Evolutionary conservation across 2,888 invertebrate species (phyloP).

Genomic region (Sipha maydis): DNA sequence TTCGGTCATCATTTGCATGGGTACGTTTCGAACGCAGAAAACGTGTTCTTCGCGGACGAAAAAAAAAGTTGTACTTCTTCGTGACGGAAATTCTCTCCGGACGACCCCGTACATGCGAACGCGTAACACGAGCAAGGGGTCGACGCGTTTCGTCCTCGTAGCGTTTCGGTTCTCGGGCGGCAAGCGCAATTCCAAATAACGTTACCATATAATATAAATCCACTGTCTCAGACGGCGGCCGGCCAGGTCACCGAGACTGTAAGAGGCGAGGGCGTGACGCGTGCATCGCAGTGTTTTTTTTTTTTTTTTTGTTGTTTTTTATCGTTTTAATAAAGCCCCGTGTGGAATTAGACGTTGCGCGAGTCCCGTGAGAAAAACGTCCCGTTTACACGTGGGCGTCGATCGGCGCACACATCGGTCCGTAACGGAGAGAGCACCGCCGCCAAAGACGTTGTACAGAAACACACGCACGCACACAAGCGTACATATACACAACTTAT

Average conservation of each 20-base stretch:
- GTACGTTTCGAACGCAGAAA: too few relatives aligned
- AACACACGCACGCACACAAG: too few relatives aligned
- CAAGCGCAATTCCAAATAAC: too few relatives aligned
- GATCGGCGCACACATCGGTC: neutral
- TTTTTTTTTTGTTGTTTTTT: neutral
- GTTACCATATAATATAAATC: too few relatives aligned
- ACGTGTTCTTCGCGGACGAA: too few relatives aligned
- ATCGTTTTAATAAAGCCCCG: slow-evolving; percentile 57
- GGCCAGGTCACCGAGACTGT: neutral
- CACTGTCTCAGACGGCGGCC: too few relatives aligned
- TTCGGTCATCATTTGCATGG: too few relatives aligned
- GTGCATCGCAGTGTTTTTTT: slow-evolving; percentile 3
- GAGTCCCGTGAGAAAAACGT: slow-evolving; percentile 53
- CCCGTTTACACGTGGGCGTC: slow-evolving; percentile 58
- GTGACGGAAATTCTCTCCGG: too few relatives aligned
- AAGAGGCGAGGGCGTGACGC: slow-evolving; percentile 34
- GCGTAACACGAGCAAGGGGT: neutral
- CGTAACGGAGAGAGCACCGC: neutral
- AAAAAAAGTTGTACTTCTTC: too few relatives aligned
- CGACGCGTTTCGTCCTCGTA: neutral
- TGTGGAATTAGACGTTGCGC: slow-evolving; percentile 51
- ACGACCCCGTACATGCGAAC: too few relatives aligned
- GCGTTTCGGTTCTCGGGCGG: too few relatives aligned
- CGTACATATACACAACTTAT: neutral
- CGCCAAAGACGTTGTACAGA: slow-evolving; percentile 49